These are phyloP conservation scores for Tetramorium bicarinatum DNA, from an alignment of 2,888 invertebrate species.

Conservation along the genomic window DNA sequence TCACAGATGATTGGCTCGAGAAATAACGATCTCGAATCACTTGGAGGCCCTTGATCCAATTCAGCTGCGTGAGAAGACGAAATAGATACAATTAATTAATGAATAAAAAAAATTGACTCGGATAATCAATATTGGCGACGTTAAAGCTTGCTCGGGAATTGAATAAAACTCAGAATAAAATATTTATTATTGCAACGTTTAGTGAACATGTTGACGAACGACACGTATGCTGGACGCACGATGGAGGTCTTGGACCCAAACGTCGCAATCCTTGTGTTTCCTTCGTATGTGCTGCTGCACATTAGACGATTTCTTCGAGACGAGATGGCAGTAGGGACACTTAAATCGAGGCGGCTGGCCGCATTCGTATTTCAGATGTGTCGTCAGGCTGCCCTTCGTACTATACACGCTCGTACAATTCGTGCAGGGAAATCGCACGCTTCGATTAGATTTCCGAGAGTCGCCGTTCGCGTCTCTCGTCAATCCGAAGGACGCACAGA, in stretches of 20 bases:
- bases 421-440: slow-evolving; percentile 72
- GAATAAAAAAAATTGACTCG: neutral
- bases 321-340: slow-evolving; percentile 81
- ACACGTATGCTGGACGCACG: neutral
- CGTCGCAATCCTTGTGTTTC: slow-evolving; percentile 66
- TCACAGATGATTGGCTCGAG: neutral
- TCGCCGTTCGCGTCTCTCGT: slow-evolving; percentile 16
- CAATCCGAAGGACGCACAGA: slow-evolving; percentile 25
- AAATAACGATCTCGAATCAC: neutral
- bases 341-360: slow-evolving; percentile 82
- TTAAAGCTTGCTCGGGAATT: neutral
- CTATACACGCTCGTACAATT: slow-evolving; percentile 77
- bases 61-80: neutral
- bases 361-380: slow-evolving; percentile 81
- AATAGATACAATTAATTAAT: neutral
- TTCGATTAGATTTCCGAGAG: slow-evolving; percentile 28
- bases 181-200: slow-evolving; percentile 50
- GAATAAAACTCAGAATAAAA: neutral
- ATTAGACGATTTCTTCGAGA: slow-evolving; percentile 80
- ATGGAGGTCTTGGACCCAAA: slow-evolving; percentile 69
- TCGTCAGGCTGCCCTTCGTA: slow-evolving; percentile 70
- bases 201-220: slow-evolving; percentile 1
- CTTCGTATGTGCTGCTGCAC: slow-evolving; percentile 76
- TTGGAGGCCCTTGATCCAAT: neutral
- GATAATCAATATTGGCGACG: neutral